Percentiles rank a stretch among this genome's conserved stretches.
phyloP scores from a whole-genome alignment of 1,140 invertebrate genomes.

The Penaeus vannamei region DNA sequence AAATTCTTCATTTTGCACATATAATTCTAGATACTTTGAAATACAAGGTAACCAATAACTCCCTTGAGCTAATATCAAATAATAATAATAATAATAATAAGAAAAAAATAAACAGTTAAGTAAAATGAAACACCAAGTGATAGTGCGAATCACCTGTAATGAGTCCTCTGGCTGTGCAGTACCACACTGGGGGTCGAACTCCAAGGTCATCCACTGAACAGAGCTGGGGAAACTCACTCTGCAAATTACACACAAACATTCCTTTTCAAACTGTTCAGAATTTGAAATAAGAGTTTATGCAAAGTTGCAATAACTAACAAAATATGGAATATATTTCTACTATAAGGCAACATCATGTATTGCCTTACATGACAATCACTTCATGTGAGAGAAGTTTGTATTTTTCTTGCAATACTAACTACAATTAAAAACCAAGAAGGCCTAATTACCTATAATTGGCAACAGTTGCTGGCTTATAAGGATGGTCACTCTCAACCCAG shows the following conservation, averaged over 20 bases:
- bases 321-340: background rate
- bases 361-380: too few relatives aligned
- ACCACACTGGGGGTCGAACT: slow-evolving; percentile 93
- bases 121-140: too few relatives aligned
- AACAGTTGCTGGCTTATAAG: slow-evolving; percentile 92
- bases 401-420: too few relatives aligned
- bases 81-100: too few relatives aligned
- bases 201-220: slow-evolving; percentile 92
- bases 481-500: slow-evolving; percentile 96
- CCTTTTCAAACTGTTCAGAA: slow-evolving; percentile 23
- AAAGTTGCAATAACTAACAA: too few relatives aligned
- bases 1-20: too few relatives aligned
- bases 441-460: slow-evolving; percentile 83
- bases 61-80: too few relatives aligned
- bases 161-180: slow-evolving; percentile 95
- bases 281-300: too few relatives aligned
- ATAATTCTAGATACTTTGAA: too few relatives aligned
- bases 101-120: too few relatives aligned
- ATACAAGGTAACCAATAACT: too few relatives aligned
- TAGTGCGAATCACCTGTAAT: slow-evolving; percentile 76
- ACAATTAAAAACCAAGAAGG: background rate
- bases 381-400: too few relatives aligned
- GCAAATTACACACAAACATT: slow-evolving; percentile 65
- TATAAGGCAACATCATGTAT: background rate
- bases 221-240: slow-evolving; percentile 89